Percentiles rank a stretch among this genome's conserved stretches.
These are phyloP conservation scores for Chironomus riparius DNA, from an alignment of 2,888 invertebrate species.

Conservation along the genomic window DNA sequence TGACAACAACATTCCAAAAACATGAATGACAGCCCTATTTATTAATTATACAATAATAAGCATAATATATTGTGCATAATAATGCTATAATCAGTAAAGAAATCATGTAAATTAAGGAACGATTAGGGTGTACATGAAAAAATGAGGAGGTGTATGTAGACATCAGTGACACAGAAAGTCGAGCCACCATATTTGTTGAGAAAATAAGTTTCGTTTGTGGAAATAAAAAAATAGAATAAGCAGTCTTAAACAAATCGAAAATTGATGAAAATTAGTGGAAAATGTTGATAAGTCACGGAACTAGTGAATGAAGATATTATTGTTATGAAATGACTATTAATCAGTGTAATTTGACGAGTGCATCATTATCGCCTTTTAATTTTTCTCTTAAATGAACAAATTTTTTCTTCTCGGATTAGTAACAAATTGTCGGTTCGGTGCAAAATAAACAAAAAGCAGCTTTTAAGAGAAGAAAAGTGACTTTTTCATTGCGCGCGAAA, in stretches of 20 bases:
- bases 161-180: background rate
- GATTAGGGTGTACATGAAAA: too few species aligned
- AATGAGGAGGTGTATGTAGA: too few species aligned
- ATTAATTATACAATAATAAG: too few species aligned
- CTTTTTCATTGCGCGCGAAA: conserved; percentile 19
- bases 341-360: background rate
- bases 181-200: background rate
- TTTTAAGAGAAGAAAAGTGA: conserved; percentile 13
- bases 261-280: background rate
- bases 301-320: conserved; percentile 17
- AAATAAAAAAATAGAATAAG: background rate
- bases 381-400: conserved; percentile 7
- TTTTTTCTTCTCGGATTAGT: background rate
- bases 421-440: background rate
- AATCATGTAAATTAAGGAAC: too few species aligned
- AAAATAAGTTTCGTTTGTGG: background rate
- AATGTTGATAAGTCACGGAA: background rate
- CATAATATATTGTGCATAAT: too few species aligned
- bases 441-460: conserved; percentile 8
- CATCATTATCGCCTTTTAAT: conserved; percentile 15
- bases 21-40: too few species aligned
- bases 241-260: background rate
- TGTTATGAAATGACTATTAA: background rate
- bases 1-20: too few species aligned
- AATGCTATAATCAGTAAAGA: too few species aligned